Evolutionary conservation across 2,113 vertebrate species (phyloP), one percentile per base, ranked within the genome.

Genomic region (Oncorhynchus masou): DNA sequence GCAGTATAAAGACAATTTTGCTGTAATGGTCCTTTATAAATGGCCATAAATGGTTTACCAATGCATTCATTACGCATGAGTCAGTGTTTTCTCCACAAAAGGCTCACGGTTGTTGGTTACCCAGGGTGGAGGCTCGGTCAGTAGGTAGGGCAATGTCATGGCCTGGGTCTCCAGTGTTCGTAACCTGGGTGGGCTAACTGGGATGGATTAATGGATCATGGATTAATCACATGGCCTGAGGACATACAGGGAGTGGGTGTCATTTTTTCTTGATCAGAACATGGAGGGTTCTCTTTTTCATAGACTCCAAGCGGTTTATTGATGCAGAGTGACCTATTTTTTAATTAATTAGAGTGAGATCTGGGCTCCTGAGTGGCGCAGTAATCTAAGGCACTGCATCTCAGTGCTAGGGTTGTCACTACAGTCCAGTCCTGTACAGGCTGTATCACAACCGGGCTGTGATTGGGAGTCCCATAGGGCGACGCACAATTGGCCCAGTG

Each of bases 81-180:
- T 31, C 29, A 31, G 8, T 49, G 48, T 49, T 49, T 49, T 49
- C 12, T 49, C 48, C 8, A 49, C 48, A 16, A 20, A 2, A 59
- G 57, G 57, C 57, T 59, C 5, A 31, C 29, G 5, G 29, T 31
- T 5, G 29, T 31, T 31, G 29, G 29, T 5, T 2, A 59, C 57
- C 57, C 57, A 20, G 57, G 1, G 57, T 59, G 57, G 57, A n/a
- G 57, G 29, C 29, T 31, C 4, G 31, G n/a, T 29, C 57, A 16
- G 9, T 73, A 39, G 69, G 54, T 54, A 73, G 54, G 31, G 57
- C 57, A 20, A 19, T 19, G 59, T 16, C n/a, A 39, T 74, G 73
- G 11, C 62, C 34, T 48, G 39, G 25, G 27, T 27, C 64, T 66
- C 62, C 34, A 67, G 64, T 65, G 45, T 31, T 31, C 3, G 34